Evolutionary conservation across 2,797 vertebrate genomes (phyloP), one percentile per base, ranked within the genome.

Genomic region (Lacerta bilineata): DNA sequence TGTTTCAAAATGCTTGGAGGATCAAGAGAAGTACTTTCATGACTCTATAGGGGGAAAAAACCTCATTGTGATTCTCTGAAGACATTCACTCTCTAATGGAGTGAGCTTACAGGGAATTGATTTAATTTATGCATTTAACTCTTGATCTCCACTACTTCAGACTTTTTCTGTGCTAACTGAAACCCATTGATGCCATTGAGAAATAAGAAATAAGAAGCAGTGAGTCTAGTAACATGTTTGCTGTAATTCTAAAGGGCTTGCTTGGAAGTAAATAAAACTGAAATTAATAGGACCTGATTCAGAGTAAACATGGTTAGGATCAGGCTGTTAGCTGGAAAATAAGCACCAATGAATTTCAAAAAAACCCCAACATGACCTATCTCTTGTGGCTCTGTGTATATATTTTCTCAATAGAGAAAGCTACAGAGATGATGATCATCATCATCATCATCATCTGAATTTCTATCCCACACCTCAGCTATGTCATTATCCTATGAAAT

Each of bases 121-220:
- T 88, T 95, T 93, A 93, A 93, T 95, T 94, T 91, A 69, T 80
- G 78, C 86, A 91, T 94, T 96, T 93, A 94, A 92, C 88, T 94
- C 89, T n/a, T 84, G 90, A 90, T 93, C 92, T 92, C 79, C 87
- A 1, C 41, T 77, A 81, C 83, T 92, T 89, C 79, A 81, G 89
- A 90, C 90, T 89, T 50, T 15, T 94, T 93, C 92, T 93, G 85
- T 88, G 87, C 93, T 94, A 95, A 95, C 92, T 91, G 88, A 92
- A 95, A 94, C 0, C 0, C 81, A 94, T n/a, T 91, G 92, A 88
- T 64, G 80, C 91, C 91, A 95, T 94, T 95, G 95, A 88, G 86
- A 89, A 91, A 79, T 7, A 88, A 88, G 88, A 88, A 88, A 86
- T 87, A 86, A 93, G 91, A 95, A 9, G 10, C 7, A 20, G 46